Evolutionary conservation across 2,888 invertebrate genomes (phyloP).

Genomic region (Petrolisthes cinctipes): DNA sequence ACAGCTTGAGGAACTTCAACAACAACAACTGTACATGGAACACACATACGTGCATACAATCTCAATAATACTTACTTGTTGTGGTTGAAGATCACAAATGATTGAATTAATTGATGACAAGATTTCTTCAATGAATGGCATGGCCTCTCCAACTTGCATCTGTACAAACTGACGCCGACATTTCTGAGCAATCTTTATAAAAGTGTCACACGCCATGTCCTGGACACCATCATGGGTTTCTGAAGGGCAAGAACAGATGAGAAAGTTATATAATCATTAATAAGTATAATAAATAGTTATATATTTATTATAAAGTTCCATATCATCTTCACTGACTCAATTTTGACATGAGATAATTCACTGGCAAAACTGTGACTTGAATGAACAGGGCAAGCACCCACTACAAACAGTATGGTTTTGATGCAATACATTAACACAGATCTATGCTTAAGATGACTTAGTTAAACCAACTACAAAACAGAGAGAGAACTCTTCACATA

Average conservation of each 20-base stretch:
- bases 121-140: slow-evolving; percentile 99
- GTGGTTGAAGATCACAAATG: slow-evolving; percentile 97
- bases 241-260: slow-evolving; percentile 67
- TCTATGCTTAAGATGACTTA: neutral
- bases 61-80: slow-evolving; percentile 79
- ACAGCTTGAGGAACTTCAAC: too few relatives aligned
- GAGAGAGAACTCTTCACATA: slow-evolving; percentile 67
- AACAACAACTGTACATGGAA: neutral
- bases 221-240: slow-evolving; percentile 99
- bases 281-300: too few relatives aligned
- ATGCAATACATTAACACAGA: neutral
- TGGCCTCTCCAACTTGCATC: slow-evolving; percentile 84
- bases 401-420: neutral
- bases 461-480: slow-evolving; percentile 1
- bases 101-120: slow-evolving; percentile 94
- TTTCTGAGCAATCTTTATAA: slow-evolving; percentile 99
- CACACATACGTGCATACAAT: slow-evolving; percentile 20
- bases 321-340: too few relatives aligned
- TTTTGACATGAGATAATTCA: too few relatives aligned
- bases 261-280: too few relatives aligned
- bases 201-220: slow-evolving; percentile 99
- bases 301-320: too few relatives aligned
- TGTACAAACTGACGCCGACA: slow-evolving; percentile 97
- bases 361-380: too few relatives aligned
- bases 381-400: neutral